Conservation (phyloP, 2,113 vertebrate species). For the Tamias sibiricus region DNA sequence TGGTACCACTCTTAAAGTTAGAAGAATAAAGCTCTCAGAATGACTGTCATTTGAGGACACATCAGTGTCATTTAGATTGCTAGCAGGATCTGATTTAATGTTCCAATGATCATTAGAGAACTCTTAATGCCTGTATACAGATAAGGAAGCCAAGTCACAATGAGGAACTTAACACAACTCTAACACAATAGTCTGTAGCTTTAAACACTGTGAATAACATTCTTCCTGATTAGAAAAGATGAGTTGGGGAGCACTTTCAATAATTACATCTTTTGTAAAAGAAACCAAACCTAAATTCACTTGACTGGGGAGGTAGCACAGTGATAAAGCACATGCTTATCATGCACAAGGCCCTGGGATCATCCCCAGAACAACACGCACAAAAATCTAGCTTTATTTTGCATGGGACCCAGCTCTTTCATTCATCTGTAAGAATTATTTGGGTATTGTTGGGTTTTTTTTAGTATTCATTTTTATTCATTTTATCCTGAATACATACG, state of each 20-base stretch:
- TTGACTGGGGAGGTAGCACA: not conserved
- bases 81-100: not conserved
- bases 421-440: not conserved
- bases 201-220: not conserved
- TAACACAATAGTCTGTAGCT: not conserved
- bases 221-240: not conserved
- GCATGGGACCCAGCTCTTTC: not conserved
- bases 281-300: not conserved
- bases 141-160: not conserved
- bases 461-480: not conserved
- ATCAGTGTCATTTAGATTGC: not conserved
- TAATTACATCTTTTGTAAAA: not conserved
- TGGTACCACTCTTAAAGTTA: not conserved
- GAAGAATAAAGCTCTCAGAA: not conserved
- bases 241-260: not conserved
- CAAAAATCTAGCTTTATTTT: conserved; percentile 18
- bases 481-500: not conserved
- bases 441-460: not conserved
- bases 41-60: not conserved
- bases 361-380: not conserved
- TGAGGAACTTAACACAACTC: not conserved
- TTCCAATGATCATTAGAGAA: not conserved
- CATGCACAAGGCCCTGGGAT: not conserved
- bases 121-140: not conserved
- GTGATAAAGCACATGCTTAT: not conserved